Evolutionary conservation across 2,797 vertebrate species (phyloP).

Genomic region (Anguilla megastoma): DNA sequence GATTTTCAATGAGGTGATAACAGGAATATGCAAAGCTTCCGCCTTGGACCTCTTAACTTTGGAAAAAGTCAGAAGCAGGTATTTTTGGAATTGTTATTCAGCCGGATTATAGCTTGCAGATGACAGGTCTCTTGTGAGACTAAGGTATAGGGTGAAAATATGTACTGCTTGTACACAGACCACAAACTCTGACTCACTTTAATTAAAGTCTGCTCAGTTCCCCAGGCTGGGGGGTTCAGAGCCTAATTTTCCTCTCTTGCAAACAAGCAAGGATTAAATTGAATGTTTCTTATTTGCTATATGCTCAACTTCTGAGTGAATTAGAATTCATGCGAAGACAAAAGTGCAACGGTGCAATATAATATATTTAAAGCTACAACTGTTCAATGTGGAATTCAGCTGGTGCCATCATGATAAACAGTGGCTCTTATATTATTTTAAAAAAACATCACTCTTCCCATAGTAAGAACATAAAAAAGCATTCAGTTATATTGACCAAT

Average conservation of each 20-base stretch:
- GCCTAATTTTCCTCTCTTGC: not conserved
- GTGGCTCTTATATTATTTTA: not conserved
- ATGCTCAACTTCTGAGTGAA: not conserved
- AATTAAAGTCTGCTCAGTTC: not conserved
- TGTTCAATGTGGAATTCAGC: not conserved
- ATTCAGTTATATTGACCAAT: not conserved
- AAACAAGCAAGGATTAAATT: not conserved
- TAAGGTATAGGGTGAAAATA: not conserved
- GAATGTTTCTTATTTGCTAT: not conserved
- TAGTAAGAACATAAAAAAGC: not conserved
- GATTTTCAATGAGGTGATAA: not conserved
- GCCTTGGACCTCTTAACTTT: not conserved
- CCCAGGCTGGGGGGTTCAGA: not conserved
- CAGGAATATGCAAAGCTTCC: not conserved
- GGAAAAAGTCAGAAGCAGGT: not conserved
- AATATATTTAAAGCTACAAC: not conserved
- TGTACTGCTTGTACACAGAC: conserved; percentile 19
- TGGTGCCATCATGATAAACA: not conserved
- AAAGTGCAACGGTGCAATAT: not conserved
- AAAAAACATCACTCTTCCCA: not conserved
- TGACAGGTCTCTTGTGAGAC: conserved; percentile 1
- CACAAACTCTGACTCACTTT: not conserved
- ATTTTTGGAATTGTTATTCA: not conserved
- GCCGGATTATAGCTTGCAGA: not conserved
- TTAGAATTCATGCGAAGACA: not conserved